Evolutionary conservation across 2,888 invertebrate species (phyloP), one percentile per base, ranked within the genome.

Genomic region (Hirtodrosophila histrioides): DNA sequence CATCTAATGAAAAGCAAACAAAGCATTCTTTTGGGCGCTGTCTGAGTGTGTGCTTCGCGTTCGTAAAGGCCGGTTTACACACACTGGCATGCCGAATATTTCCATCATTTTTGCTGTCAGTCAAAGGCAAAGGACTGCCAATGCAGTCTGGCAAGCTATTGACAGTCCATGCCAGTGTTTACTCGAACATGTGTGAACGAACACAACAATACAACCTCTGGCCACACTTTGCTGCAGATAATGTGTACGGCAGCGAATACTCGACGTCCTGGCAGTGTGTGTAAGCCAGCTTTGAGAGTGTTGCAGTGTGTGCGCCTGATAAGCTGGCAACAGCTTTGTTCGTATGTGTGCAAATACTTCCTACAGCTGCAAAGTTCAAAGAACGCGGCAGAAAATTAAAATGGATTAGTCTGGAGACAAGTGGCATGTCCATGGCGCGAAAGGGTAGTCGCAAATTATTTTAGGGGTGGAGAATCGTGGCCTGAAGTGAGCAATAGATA

Each of bases 1-100:
- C 78, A 65, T 65, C 66, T 82, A 87, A 87, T 82, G 82, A 81
- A 85, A 87, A 76, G 51, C 75, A 87, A 85, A 87, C 85, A 82
- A 78, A 70, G 75, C 75, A 63, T 81, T 69, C 70, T 76, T 79
- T 65, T 56, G 66, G 81, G 72, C 72, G 64, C 61, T 60, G 67
- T 57, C 58, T 53, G 23, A 33, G 53, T 50, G 45, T 64, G 45
- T 54, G 40, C 24, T 11, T 8, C 44, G 27, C 24, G 50, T 43
- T 50, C 23, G 43, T 41, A 6, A 31, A 1, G 9, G 4, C 7
- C 31, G 8, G 31, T 31, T 31, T 31, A 31, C 31, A 31, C 31
- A 31, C 31, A 31, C 31, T 7, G 7, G 31, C 31, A 31, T 9
- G 31, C 9, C 9, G 7, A 31, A 31, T 27, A 27, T 27, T 27